Evolutionary conservation across 2,113 vertebrate species (phyloP), one percentile per base, ranked within the genome.

Genomic region (Brachypteracias leptosomus): DNA sequence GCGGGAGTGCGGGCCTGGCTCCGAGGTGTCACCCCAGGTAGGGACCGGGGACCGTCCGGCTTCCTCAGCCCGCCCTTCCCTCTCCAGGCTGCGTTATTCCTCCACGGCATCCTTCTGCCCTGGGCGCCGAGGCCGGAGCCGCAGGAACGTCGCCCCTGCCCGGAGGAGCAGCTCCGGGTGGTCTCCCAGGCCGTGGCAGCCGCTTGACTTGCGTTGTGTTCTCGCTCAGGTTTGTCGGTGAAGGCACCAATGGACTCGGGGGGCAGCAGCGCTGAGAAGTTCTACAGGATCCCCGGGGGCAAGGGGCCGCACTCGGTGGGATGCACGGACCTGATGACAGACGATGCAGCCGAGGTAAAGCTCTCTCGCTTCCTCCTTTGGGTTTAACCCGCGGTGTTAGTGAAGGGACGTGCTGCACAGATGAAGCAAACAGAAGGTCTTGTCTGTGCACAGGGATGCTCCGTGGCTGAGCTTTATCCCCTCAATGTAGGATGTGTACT

Each of bases 271-370:
- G 93, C 97, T 61, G 97, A 96, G 78, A 93, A 96, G 15, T 96
- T 98, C 40, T 87, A 95, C 15, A 97, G 97, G 85, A 99, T 99
- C 84, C 99, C 99, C 24, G 52, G 90, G 85, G 98, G 98, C 68
- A 99, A 98, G 80, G 99, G 99, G 17, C 98, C 98, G 6, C 93
- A 99, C 33, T 51, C 96, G 0, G 99, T 99, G 65, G 99, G 99
- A 49, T 99, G 99, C 85, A 98, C 98, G 4, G 99, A 99, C 86
- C 94, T 99, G 93, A 99, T 99, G 99, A 98, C 98, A 96, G 98
- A 98, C 85, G 97, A 98, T 76, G 98, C 98, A 11, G 62, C 72
- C 35, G 94, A 99, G 98, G 99, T 99, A 97, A 86, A 61, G 26
- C 22, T 47, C 46, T 47, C 31, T 47, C 0, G 0, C 22, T 29